phyloP scores from a whole-genome alignment of 2,113 vertebrate genomes.

The Turnix velox region DNA sequence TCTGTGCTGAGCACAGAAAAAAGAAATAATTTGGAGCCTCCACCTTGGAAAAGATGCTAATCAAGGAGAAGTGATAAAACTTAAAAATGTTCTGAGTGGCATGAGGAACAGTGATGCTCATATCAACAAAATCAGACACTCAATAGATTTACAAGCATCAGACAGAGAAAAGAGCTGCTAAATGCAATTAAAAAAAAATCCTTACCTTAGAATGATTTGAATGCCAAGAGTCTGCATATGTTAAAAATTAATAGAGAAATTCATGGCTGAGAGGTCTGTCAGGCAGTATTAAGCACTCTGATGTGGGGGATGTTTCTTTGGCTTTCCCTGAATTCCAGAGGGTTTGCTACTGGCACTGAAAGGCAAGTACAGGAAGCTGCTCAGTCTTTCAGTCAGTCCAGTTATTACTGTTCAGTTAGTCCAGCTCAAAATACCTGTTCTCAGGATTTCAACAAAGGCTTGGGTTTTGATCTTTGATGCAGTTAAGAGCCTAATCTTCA shows the following conservation, averaged over 20 bases:
- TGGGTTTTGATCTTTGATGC: not conserved
- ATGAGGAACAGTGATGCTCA: not conserved
- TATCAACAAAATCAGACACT: not conserved
- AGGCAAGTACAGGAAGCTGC: not conserved
- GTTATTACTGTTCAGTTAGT: not conserved
- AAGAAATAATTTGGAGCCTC: not conserved
- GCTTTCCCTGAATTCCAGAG: not conserved
- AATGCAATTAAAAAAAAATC: not conserved
- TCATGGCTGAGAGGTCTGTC: constrained; percentile 19
- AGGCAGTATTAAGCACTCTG: not conserved
- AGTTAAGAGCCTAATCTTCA: not conserved
- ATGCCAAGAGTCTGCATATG: not conserved
- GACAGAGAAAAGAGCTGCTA: not conserved
- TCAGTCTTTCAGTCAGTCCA: not conserved
- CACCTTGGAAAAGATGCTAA: not conserved
- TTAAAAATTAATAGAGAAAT: constrained; percentile 39
- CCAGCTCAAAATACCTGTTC: not conserved
- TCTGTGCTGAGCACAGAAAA: not conserved
- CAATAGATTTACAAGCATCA: not conserved
- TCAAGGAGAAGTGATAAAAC: not conserved
- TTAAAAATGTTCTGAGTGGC: not conserved
- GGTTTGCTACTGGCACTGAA: not conserved
- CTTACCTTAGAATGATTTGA: not conserved
- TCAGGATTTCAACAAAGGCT: not conserved
- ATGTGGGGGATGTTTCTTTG: not conserved